Base-by-base conservation (phyloP, 1,140 invertebrate species). In the Drosophila elegans region DNA sequence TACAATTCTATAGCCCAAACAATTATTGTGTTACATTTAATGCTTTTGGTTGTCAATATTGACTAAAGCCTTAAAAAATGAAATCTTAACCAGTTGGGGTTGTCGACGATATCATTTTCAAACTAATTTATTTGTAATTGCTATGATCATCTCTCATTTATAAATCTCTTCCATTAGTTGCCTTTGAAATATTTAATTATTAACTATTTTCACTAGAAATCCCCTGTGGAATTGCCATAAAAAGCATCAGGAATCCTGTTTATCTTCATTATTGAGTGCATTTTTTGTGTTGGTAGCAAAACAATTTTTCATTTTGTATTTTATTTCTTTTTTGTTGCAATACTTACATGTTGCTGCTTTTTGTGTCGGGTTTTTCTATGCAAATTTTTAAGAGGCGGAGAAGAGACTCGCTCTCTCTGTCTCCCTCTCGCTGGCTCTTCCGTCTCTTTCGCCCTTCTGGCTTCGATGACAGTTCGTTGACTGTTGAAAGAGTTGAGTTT, bases 311-410 rank as follows among this genome's bases (percentile, higher is more conserved):
- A 85, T 69, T 66, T 69, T 21, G 13, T 66, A 68, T 54, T n/a
- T 13, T 38, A 56, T 66, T 56, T 57, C 42, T 41, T 38, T 29
- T 16, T 54, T 64, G 42, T 32, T 68, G 41, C 32, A 45, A 41
- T 83, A 83, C 82, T 86, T 86, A 86, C 82, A 73, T 85, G 79
- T 46, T 74, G 75, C 36, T 62, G 45, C 44, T 76, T 45, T 60
- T 11, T 54, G 63, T 56, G 54, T 72, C 67, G 49, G 64, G 61
- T 49, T 64, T 41, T 39, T 56, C 11, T 77, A 78, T 82, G 79
- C 74, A 82, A 82, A 81, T 82, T 63, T 53, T 52, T 16, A 25
- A 25, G 63, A 63, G 63, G 38, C 57, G 46, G 60, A 51, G 36
- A 64, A 67, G 60, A 67, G 63, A 67, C 61, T 68, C 11, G 60